A percentile compares a stretch with the other conserved stretches of the same genome.
phyloP scores from a whole-genome alignment of 1,140 invertebrate species.

The Prorops nasuta region DNA sequence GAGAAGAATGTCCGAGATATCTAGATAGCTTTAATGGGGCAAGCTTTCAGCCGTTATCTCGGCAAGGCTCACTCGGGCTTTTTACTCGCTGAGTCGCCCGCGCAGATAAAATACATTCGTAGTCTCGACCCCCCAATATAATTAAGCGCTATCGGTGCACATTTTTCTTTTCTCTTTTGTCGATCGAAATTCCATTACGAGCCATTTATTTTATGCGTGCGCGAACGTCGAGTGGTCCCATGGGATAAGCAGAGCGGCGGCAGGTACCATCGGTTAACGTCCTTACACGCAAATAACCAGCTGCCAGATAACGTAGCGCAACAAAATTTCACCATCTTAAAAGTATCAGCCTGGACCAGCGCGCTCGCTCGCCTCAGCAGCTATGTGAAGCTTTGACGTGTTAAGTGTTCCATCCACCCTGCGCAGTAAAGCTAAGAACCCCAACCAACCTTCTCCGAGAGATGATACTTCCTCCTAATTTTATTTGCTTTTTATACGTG shows the following conservation, averaged over 20 bases:
- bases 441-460: no score
- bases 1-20: slow-evolving; percentile 44
- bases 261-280: no score
- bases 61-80: slow-evolving; percentile 41
- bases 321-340: neutral
- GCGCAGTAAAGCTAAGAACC: no score
- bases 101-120: slow-evolving; percentile 45
- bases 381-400: no score
- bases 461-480: no score
- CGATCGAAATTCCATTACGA: slow-evolving; percentile 50
- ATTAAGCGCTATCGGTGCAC: slow-evolving; percentile 45
- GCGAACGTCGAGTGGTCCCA: neutral
- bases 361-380: no score
- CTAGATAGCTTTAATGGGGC: slow-evolving; percentile 50
- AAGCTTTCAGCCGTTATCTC: slow-evolving; percentile 51
- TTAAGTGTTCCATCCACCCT: no score
- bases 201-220: slow-evolving; percentile 43
- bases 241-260: neutral
- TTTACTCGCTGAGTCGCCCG: slow-evolving; percentile 41
- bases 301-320: neutral
- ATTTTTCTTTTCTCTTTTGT: neutral
- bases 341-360: no score
- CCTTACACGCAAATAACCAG: neutral
- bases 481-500: no score
- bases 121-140: slow-evolving; percentile 36